A percentile compares a stretch with the other conserved stretches of the same genome.
Evolutionary conservation across 2,797 vertebrate genomes (phyloP).

Genomic region (Tangara arthus): DNA sequence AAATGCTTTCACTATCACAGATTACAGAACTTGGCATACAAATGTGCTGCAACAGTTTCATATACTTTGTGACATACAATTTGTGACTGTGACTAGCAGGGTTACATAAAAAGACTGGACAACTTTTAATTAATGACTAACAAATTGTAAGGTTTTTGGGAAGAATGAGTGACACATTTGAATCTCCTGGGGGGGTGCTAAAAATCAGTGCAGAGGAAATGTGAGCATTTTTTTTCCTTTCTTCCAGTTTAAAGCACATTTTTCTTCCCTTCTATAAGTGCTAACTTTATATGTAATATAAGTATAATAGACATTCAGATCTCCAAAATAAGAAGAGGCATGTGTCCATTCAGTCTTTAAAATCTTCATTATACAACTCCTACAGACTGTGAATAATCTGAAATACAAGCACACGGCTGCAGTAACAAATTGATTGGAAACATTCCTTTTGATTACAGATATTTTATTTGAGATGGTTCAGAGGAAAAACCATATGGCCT

Average conservation of each 20-base stretch:
- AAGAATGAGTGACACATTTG: not conserved
- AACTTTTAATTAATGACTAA: conserved; percentile 37
- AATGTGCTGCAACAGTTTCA: not conserved
- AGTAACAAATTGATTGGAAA: conserved; percentile 58
- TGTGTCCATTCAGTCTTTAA: conserved; percentile 54
- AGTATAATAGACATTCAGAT: conserved; percentile 31
- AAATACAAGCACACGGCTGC: conserved; percentile 43
- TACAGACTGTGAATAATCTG: conserved; percentile 59
- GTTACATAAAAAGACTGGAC: not conserved
- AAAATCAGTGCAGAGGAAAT: conserved; percentile 50
- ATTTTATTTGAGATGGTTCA: conserved; percentile 25
- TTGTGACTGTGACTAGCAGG: conserved; percentile 2
- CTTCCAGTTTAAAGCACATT: conserved; percentile 14
- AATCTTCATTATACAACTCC: conserved; percentile 57
- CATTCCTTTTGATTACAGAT: conserved; percentile 49
- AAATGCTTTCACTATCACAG: conserved; percentile 9
- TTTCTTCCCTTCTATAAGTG: conserved; percentile 45
- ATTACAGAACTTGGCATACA: conserved; percentile 19
- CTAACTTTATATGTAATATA: conserved; percentile 59
- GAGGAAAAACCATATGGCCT: conserved; percentile 3
- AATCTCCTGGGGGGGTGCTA: conserved; percentile 19
- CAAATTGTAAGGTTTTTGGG: conserved; percentile 23
- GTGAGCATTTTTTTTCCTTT: conserved; percentile 28
- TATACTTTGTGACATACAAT: not conserved
- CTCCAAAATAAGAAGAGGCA: conserved; percentile 46